Base-by-base conservation (phyloP, 2,797 vertebrate genomes). In the Phrynocephalus forsythii region DNA sequence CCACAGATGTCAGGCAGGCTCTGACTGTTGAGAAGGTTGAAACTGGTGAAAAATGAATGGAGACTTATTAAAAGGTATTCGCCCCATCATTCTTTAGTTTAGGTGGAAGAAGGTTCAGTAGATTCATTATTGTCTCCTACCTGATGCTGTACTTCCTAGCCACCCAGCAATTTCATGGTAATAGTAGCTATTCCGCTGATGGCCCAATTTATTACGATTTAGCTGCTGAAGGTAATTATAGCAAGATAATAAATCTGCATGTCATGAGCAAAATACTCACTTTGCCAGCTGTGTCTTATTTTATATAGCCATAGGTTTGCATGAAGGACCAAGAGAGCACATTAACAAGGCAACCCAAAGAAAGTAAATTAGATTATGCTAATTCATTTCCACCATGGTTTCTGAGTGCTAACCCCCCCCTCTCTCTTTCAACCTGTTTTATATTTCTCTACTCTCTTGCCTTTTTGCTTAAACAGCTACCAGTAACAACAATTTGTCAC, bases 171-270 rank as follows among this genome's bases (percentile, higher is more conserved):
- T 90, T 90, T 87, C 79, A 90, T 52, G 67, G 81, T 87, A 90
- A 88, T 86, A 93, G 16, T 86, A 93, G 16, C 93, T 88, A 76
- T 67, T 87, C 56, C 84, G 48, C 82, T 89, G 83, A 85, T 88
- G 50, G 82, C 63, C 82, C 89, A 86, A 92, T 87, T 91, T 89
- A 90, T 84, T 86, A 30, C 1, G 81, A 91, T 91, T 91, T 90
- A 1, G 13, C 92, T 91, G 94, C 78, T 68, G 87, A 88, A 84
- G 91, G 79, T 93, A 91, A 89, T 94, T 94, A 88, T 88, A 88
- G 33, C 38, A 90, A 93, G 77, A 82, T 87, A 87, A 90, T 95
- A 93, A 94, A 96, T 93, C 90, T 86, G 52, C 44, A 48, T 90
- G 82, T 86, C 88, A 88, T 84, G 85, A 90, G 93, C 82, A 93